A percentile compares a stretch with the other conserved stretches of the same genome.
Evolutionary conservation across 2,797 vertebrate species (phyloP).

Genomic region (Squalus acanthias): DNA sequence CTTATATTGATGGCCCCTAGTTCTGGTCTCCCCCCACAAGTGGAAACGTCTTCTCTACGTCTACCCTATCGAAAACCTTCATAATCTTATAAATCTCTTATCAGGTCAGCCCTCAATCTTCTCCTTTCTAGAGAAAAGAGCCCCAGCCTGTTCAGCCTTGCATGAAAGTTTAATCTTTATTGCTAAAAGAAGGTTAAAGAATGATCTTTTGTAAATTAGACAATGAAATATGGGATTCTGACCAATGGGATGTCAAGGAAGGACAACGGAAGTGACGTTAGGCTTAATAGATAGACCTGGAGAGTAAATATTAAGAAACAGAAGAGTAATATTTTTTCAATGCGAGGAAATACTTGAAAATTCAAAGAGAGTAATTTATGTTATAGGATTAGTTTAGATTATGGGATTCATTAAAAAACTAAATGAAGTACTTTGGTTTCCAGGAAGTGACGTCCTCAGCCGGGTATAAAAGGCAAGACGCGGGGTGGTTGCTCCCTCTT

Average conservation of each 20-base stretch:
- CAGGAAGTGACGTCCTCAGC: background rate
- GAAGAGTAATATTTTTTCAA: background rate
- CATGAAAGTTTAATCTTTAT: background rate
- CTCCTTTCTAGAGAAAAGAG: too few relatives aligned
- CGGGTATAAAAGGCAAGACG: background rate
- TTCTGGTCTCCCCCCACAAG: too few relatives aligned
- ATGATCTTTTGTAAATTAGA: background rate
- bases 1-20: too few relatives aligned
- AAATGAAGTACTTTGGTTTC: background rate
- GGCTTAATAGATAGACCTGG: too few relatives aligned
- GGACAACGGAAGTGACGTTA: background rate
- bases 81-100: too few relatives aligned
- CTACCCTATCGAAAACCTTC: too few relatives aligned
- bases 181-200: background rate
- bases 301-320: background rate
- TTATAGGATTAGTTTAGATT: background rate
- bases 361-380: background rate
- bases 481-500: accelerated
- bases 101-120: too few relatives aligned
- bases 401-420: background rate
- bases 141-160: too few relatives aligned
- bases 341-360: background rate
- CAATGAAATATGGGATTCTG: background rate
- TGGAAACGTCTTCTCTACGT: too few relatives aligned
- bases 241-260: background rate